Evolutionary conservation across 2,797 vertebrate species (phyloP).

Genomic region (Gila robusta): DNA sequence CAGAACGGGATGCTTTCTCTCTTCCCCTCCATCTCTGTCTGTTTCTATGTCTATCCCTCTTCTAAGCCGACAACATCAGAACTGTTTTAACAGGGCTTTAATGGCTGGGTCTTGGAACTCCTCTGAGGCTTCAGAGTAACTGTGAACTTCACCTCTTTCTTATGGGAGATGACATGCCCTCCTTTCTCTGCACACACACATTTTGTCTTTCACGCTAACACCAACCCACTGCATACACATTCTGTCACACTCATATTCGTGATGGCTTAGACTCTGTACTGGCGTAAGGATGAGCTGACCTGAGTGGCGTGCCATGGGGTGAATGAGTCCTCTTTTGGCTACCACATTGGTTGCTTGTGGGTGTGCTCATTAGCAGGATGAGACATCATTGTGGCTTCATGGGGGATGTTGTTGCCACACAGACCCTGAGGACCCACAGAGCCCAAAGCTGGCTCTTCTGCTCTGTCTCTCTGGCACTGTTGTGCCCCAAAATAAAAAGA

Average conservation of each 20-base stretch:
- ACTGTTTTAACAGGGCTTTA: conserved; percentile 74
- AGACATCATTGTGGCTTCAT: conserved; percentile 57
- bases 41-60: conserved; percentile 30
- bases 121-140: conserved; percentile 70
- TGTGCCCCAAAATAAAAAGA: neutral
- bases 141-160: conserved; percentile 65
- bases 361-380: conserved; percentile 53
- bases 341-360: conserved; percentile 30
- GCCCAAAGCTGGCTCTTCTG: conserved; percentile 57
- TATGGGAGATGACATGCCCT: conserved; percentile 75
- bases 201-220: conserved; percentile 23
- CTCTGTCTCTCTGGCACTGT: conserved; percentile 37
- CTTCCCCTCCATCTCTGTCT: conserved; percentile 11
- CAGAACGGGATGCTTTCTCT: conserved; percentile 2
- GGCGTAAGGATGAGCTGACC: conserved; percentile 27
- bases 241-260: conserved; percentile 10
- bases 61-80: conserved; percentile 67
- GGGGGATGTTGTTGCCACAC: conserved; percentile 53
- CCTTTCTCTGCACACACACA: conserved; percentile 53
- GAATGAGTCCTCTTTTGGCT: conserved; percentile 23
- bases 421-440: conserved; percentile 55
- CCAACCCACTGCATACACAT: conserved; percentile 16
- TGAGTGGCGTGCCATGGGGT: conserved; percentile 14
- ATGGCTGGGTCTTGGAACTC: conserved; percentile 69
- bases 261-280: conserved; percentile 10